phyloP scores from a whole-genome alignment of 2,888 invertebrate species.

The Agriopis marginaria region DNA sequence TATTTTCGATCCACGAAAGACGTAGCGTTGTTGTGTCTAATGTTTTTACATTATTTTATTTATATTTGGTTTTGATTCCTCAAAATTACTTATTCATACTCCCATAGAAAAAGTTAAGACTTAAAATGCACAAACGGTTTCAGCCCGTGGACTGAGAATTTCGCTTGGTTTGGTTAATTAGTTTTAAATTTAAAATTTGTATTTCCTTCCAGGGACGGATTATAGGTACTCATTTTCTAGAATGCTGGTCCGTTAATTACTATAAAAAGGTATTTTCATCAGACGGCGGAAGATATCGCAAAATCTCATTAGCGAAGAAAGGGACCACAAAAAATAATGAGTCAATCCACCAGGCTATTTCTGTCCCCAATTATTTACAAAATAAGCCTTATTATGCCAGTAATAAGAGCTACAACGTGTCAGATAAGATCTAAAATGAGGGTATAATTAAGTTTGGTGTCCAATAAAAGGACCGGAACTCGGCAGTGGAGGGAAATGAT shows the following conservation, averaged over 20 bases:
- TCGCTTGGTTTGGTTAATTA: too few species aligned
- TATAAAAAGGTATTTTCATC: constrained; percentile 59
- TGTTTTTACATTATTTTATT: too few species aligned
- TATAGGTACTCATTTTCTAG: constrained; percentile 40
- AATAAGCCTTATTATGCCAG: constrained; percentile 21
- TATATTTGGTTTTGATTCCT: too few species aligned
- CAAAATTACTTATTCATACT: too few species aligned
- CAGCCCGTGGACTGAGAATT: too few species aligned
- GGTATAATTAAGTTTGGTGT: constrained; percentile 42
- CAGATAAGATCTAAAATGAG: constrained; percentile 24
- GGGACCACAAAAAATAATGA: constrained; percentile 74
- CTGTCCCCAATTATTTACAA: constrained; percentile 19
- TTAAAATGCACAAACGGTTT: too few species aligned
- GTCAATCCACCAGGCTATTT: constrained; percentile 48
- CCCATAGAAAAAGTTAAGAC: too few species aligned
- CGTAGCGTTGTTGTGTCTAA: too few species aligned
- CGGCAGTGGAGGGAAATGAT: constrained; percentile 30
- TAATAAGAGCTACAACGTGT: constrained; percentile 24
- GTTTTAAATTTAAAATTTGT: constrained; percentile 37
- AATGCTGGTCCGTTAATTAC: constrained; percentile 58
- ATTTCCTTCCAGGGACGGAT: constrained; percentile 25
- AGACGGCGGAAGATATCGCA: constrained; percentile 59
- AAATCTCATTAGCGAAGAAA: constrained; percentile 71
- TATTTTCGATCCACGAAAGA: too few species aligned
- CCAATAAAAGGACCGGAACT: constrained; percentile 45